phyloP scores from a whole-genome alignment of 2,888 invertebrate species.

The Mactromeris polynyma region DNA sequence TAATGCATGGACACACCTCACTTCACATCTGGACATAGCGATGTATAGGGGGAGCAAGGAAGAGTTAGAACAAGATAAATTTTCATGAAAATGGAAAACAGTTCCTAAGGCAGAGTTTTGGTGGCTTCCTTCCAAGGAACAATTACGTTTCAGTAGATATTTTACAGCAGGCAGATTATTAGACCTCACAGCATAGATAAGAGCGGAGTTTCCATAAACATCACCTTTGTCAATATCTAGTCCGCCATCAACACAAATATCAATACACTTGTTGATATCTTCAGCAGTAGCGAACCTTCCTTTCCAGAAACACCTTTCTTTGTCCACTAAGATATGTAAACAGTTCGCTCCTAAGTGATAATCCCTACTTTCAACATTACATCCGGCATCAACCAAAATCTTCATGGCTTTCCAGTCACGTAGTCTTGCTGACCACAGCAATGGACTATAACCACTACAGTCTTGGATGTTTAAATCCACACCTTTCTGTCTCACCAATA shows the following conservation, averaged over 20 bases:
- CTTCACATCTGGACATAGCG: conserved; percentile 61
- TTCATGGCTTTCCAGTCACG: conserved; percentile 61
- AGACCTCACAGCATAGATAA: conserved; percentile 65
- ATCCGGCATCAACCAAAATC: conserved; percentile 61
- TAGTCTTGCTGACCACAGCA: conserved; percentile 60
- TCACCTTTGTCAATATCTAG: conserved; percentile 62
- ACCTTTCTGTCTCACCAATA: conserved; percentile 57
- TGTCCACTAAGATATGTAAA: conserved; percentile 59
- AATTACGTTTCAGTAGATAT: conserved; percentile 62
- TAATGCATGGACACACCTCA: conserved; percentile 50
- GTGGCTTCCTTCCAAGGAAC: conserved; percentile 23
- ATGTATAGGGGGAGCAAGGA: conserved; percentile 58
- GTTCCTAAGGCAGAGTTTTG: conserved; percentile 5
- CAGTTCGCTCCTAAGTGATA: conserved; percentile 48
- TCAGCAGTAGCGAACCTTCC: conserved; percentile 45
- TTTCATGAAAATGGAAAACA: conserved; percentile 49
- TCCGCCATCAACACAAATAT: conserved; percentile 53
- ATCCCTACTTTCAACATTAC: conserved; percentile 60
- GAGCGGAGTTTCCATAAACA: conserved; percentile 58
- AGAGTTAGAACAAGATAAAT: conserved; percentile 24
- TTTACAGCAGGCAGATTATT: conserved; percentile 61
- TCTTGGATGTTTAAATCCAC: conserved; percentile 66
- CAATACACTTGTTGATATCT: conserved; percentile 58
- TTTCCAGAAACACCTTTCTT: conserved; percentile 59
- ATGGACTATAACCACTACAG: conserved; percentile 63